phyloP scores from a whole-genome alignment of 2,113 vertebrate species.

The Cololabis saira region DNA sequence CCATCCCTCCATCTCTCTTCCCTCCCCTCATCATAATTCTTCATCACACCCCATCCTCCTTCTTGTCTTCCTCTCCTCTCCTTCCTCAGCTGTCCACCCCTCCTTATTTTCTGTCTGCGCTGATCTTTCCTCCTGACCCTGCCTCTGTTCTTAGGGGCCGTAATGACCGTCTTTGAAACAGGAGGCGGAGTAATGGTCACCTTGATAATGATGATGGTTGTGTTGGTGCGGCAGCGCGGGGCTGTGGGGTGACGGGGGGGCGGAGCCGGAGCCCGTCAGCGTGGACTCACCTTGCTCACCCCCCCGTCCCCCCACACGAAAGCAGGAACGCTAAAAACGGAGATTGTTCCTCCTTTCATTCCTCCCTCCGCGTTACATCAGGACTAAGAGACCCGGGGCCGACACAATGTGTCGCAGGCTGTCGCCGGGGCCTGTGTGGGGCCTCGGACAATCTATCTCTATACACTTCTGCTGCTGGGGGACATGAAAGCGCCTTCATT shows the following conservation, averaged over 20 bases:
- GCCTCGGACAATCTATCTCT: constrained; percentile 68
- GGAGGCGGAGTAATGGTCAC: constrained; percentile 72
- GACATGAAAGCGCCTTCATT: constrained; percentile 79
- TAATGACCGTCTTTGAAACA: constrained; percentile 74
- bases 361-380: constrained; percentile 44
- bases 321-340: constrained; percentile 15
- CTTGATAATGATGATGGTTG: constrained; percentile 71
- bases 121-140: constrained; percentile 55
- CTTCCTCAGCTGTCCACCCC: constrained; percentile 46
- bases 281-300: constrained; percentile 42
- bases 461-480: constrained; percentile 61
- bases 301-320: constrained; percentile 23
- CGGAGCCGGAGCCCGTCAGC: constrained; percentile 29
- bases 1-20: constrained; percentile 32
- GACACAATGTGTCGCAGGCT: constrained; percentile 59
- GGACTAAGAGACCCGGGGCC: constrained; percentile 40
- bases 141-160: constrained; percentile 56
- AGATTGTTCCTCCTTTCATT: constrained; percentile 37
- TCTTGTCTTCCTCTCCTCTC: constrained; percentile 33
- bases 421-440: constrained; percentile 52
- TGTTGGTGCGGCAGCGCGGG: constrained; percentile 19
- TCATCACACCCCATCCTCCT: constrained; percentile 43
- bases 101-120: constrained; percentile 59
- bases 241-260: constrained; percentile 18
- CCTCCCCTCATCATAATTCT: constrained; percentile 69